Base-by-base conservation (phyloP, 1,140 invertebrate genomes). In the Sycophila sp. region DNA sequence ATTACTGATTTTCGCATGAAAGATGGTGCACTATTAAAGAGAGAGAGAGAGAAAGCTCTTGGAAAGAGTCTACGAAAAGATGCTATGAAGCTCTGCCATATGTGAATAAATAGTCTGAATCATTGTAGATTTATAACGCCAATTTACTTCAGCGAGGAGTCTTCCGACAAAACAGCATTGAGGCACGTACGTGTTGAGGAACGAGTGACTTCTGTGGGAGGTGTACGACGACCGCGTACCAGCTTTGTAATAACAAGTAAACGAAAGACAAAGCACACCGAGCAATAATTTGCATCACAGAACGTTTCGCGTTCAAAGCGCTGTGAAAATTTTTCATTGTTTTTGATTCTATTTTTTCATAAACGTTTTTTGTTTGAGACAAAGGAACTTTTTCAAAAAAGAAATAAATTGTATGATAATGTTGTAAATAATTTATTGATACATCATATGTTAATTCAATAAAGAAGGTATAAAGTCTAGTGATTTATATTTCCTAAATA, bases 401-500 rank as follows among this genome's bases (percentile, higher is more conserved):
- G 40, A 17, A 56, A 51, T 22, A 19, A 53, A 62, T 55, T 82
- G 75, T 79, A 82, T 73, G 19, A 81, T 83, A 81, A 68, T 70
- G 75, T 76, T 83, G 79, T 82, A 83, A 83, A 84, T 85, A 85
- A 84, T 85, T 84, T 84, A 85, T 85, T 85, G 74, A 78, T 83
- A 79, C 78, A 82, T 75, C 66, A 69, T 83, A 75, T 79, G 77
- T 78, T 75, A 70, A 71, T 79, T 80, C 76, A 78, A 81, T 83
- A 81, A 82, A 81, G 69, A 71, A 56, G 60, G 24, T 60, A 66
- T 65, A 59, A n/a, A 72, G 15, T 75, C 66, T 58, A 78, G 65
- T 76, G 49, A 76, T 69, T 73, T 74, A n/a, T n/a, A n/a, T n/a
- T n/a, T n/a, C n/a, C 66, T 75, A 74, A 75, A 64, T 69, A 74